Conservation (phyloP, 2,113 vertebrate genomes). For the Pomatorhinus ruficollis region DNA sequence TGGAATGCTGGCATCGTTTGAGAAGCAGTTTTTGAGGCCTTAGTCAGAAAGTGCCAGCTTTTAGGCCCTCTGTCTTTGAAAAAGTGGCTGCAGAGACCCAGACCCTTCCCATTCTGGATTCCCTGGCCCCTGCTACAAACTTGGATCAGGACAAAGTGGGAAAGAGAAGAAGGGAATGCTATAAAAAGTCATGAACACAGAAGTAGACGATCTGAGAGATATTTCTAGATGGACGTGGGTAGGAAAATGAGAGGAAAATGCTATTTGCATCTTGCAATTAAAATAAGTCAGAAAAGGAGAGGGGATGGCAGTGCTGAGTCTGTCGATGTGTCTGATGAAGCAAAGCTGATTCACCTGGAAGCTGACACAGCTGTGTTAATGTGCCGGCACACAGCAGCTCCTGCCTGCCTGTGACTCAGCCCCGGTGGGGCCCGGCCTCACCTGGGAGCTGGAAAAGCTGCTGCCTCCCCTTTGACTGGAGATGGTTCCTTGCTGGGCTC, state of each 20-base stretch:
- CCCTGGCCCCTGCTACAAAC: not conserved
- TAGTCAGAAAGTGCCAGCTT: not conserved
- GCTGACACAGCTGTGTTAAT: conserved; percentile 74
- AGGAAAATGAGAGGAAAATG: conserved; percentile 24
- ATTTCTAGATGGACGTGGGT: conserved; percentile 68
- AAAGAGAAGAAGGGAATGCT: not conserved
- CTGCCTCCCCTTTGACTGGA: conserved; percentile 34
- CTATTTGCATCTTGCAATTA: conserved; percentile 76
- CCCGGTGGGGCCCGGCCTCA: not conserved
- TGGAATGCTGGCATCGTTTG: not conserved
- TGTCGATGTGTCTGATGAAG: conserved; percentile 76
- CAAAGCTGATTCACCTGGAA: conserved; percentile 75
- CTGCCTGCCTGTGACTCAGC: conserved; percentile 45
- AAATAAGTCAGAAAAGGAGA: conserved; percentile 64
- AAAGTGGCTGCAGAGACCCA: not conserved
- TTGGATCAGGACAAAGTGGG: not conserved
- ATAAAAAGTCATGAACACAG: not conserved
- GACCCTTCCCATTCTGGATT: not conserved
- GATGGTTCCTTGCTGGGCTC: conserved; percentile 47
- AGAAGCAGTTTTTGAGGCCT: not conserved
- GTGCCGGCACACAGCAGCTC: conserved; percentile 69
- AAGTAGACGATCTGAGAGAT: conserved; percentile 10
- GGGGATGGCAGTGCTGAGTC: conserved; percentile 58
- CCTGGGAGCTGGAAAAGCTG: conserved; percentile 38
- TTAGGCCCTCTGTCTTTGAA: not conserved